Evolutionary conservation across 2,797 vertebrate species (phyloP).

Genomic region (Enteromius treurensis): DNA sequence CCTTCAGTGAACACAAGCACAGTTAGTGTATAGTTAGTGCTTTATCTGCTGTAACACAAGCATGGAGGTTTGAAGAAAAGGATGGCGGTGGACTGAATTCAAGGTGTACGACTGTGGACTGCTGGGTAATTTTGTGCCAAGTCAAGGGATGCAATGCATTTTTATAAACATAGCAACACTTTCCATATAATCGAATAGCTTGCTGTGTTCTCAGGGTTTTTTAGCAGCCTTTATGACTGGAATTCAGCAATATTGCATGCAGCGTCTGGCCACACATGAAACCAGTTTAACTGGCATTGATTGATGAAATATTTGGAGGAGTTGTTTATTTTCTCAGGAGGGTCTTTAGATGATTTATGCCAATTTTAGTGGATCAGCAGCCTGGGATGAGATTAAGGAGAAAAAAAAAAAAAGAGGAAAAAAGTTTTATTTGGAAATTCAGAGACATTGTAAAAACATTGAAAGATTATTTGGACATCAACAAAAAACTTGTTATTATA

Average conservation of each 20-base stretch:
- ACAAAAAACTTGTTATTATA: neutral
- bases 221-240: neutral
- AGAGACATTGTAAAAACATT: neutral
- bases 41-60: constrained; percentile 35
- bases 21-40: constrained; percentile 46
- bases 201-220: neutral
- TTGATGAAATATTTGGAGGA: neutral
- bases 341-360: neutral
- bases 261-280: neutral
- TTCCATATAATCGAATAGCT: neutral
- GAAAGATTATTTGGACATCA: neutral
- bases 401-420: too few relatives aligned
- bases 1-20: neutral
- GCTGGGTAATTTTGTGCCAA: constrained; percentile 58
- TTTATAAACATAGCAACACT: neutral
- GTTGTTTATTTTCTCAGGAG: constrained; percentile 1
- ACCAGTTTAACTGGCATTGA: neutral
- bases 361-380: neutral
- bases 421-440: neutral
- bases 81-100: constrained; percentile 6
- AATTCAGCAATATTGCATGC: neutral
- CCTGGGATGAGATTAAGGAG: neutral
- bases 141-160: constrained; percentile 37
- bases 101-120: constrained; percentile 53
- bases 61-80: constrained; percentile 19